These are phyloP conservation scores for Eleginops maclovinus DNA, from an alignment of 2,113 vertebrate genomes.

Conservation along the genomic window DNA sequence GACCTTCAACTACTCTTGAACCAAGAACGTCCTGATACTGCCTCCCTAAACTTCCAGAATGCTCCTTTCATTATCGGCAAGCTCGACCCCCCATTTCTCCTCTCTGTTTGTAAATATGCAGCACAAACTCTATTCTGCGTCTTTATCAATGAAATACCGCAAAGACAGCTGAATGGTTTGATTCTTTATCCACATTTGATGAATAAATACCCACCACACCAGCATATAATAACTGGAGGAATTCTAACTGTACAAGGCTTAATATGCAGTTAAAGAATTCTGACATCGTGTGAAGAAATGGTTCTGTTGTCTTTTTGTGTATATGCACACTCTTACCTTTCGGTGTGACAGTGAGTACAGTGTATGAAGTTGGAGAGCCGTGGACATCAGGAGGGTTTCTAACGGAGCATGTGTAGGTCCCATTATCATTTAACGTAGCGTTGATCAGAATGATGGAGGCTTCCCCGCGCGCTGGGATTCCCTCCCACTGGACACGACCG, in stretches of 20 bases:
- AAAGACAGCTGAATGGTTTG: too few species aligned
- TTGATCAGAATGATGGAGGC: constrained; percentile 88
- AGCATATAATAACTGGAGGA: not conserved
- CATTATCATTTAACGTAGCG: constrained; percentile 87
- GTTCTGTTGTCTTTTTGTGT: not conserved
- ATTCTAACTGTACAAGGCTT: too few species aligned
- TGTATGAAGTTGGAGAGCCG: constrained; percentile 86
- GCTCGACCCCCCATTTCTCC: too few species aligned
- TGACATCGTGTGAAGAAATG: not conserved
- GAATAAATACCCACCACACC: too few species aligned
- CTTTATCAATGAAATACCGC: too few species aligned
- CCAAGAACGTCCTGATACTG: too few species aligned
- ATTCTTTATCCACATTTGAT: too few species aligned
- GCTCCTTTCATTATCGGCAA: too few species aligned
- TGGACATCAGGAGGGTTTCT: constrained; percentile 94
- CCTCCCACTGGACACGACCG: constrained; percentile 88
- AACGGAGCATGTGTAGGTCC: constrained; percentile 91
- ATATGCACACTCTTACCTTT: constrained; percentile 80
- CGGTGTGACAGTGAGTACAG: constrained; percentile 84
- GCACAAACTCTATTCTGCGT: too few species aligned
- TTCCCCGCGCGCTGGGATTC: constrained; percentile 83
- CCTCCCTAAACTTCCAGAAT: too few species aligned
- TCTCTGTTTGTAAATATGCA: too few species aligned
- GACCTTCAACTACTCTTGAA: too few species aligned
- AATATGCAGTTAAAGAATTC: not conserved